Evolutionary conservation across 1,140 invertebrate species (phyloP).

Genomic region (Ditylenchus dipsaci): DNA sequence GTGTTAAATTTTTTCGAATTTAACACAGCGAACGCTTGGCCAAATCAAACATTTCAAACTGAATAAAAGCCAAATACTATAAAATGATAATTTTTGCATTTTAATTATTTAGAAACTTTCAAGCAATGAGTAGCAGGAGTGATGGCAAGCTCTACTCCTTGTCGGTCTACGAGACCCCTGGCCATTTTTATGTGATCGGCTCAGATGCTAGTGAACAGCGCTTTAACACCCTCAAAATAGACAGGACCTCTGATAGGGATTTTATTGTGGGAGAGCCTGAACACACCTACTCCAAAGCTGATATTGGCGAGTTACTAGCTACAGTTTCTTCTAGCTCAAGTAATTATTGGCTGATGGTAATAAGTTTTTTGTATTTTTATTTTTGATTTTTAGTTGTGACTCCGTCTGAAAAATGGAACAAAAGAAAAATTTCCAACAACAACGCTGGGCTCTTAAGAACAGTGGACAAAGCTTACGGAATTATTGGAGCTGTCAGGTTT

Average conservation of each 20-base stretch:
- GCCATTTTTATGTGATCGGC: constrained; percentile 55
- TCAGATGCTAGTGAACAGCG: constrained; percentile 43
- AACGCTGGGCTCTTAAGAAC: constrained; percentile 46
- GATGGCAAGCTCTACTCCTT: constrained; percentile 18
- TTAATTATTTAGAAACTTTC: too few species aligned
- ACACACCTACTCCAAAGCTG: constrained; percentile 45
- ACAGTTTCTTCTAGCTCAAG: constrained; percentile 55
- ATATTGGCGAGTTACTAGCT: constrained; percentile 50
- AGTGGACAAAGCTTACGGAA: constrained; percentile 51
- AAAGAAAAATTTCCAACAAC: constrained; percentile 12
- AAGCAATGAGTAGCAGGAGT: too few species aligned
- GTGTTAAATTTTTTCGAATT: too few species aligned
- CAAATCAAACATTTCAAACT: too few species aligned
- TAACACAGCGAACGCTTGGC: too few species aligned
- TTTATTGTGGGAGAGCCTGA: constrained; percentile 52
- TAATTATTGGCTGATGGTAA: constrained; percentile 12
- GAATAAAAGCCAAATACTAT: too few species aligned
- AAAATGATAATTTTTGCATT: too few species aligned
- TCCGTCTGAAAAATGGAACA: constrained; percentile 38
- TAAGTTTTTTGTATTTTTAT: background rate
- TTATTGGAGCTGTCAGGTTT: constrained; percentile 54
- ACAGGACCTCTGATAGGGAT: constrained; percentile 41
- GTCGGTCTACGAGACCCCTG: constrained; percentile 51
- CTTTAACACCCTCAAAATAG: constrained; percentile 54
- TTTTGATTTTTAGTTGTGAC: constrained; percentile 34